phyloP scores from a whole-genome alignment of 2,113 vertebrate species.

The Proteles cristata region DNA sequence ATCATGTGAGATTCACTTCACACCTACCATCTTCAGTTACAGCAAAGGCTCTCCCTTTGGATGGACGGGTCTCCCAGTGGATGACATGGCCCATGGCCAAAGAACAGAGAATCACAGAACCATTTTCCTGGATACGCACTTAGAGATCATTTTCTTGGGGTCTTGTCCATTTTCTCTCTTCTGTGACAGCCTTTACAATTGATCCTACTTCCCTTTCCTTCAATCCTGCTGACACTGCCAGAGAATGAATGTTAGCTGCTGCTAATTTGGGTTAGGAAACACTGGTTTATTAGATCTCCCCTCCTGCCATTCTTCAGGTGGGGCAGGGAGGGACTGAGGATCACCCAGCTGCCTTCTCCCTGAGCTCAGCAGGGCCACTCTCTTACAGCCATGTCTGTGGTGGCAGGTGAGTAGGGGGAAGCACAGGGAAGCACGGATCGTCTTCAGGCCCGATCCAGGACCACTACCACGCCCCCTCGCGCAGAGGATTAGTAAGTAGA shows the following conservation, averaged over 20 bases:
- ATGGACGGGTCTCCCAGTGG: not conserved
- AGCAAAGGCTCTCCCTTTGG: too few species aligned
- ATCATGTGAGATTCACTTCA: not conserved
- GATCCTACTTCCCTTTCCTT: not conserved
- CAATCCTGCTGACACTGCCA: not conserved
- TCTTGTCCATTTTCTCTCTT: not conserved
- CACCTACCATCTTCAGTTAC: not conserved
- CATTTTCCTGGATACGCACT: too few species aligned
- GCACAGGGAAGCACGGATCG: accelerated
- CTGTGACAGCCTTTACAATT: not conserved
- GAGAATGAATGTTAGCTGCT: not conserved
- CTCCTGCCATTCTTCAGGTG: not conserved
- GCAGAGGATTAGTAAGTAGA: not conserved
- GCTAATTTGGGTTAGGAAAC: not conserved
- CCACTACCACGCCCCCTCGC: accelerated
- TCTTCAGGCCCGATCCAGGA: not conserved
- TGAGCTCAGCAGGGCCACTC: not conserved
- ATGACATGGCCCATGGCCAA: not conserved
- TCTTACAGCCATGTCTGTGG: accelerated
- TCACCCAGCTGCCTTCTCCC: not conserved
- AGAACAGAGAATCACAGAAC: not conserved
- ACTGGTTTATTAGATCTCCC: not conserved
- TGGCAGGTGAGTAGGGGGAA: not conserved
- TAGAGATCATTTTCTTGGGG: not conserved
- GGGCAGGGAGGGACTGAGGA: accelerated